Evolutionary conservation across 1,140 invertebrate genomes (phyloP).

Genomic region (Drosophila hydei): DNA sequence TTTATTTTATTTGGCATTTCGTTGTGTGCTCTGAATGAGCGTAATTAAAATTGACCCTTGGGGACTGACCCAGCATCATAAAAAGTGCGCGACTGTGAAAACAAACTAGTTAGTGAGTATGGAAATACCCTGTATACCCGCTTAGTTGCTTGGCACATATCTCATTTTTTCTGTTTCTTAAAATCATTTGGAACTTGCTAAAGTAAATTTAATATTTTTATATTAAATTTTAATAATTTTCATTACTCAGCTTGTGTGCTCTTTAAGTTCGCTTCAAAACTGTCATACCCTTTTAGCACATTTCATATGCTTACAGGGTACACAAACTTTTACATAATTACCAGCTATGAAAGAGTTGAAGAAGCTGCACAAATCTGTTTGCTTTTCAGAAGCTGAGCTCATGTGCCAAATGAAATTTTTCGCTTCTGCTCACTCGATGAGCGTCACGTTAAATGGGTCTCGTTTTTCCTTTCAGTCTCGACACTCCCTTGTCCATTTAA

Average conservation of each 20-base stretch:
- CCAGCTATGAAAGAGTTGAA: constrained; percentile 12
- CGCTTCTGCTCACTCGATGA: constrained; percentile 45
- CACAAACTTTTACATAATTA: constrained; percentile 63
- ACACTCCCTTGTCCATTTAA: constrained; percentile 52
- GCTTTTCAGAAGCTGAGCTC: constrained; percentile 30
- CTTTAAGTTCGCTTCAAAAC: too few relatives aligned
- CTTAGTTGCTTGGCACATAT: too few relatives aligned
- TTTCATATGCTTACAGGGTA: background rate
- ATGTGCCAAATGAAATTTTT: constrained; percentile 67
- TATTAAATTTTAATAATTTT: too few relatives aligned
- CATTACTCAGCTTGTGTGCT: too few relatives aligned
- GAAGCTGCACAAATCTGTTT: constrained; percentile 52
- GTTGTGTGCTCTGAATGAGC: constrained; percentile 68
- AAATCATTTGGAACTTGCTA: too few relatives aligned
- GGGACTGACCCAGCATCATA: constrained; percentile 44
- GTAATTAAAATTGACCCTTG: constrained; percentile 82
- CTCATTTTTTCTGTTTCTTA: too few relatives aligned
- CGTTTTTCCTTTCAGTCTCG: background rate
- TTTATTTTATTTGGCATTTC: constrained; percentile 43
- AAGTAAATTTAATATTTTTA: too few relatives aligned
- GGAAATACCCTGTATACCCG: background rate
- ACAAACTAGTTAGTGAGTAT: background rate
- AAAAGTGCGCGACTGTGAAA: constrained; percentile 30
- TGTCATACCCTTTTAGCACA: too few relatives aligned
- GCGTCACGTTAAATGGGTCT: background rate